These are phyloP conservation scores for Rhyacophila evoluta DNA, from an alignment of 2,888 invertebrate genomes.

Conservation along the genomic window DNA sequence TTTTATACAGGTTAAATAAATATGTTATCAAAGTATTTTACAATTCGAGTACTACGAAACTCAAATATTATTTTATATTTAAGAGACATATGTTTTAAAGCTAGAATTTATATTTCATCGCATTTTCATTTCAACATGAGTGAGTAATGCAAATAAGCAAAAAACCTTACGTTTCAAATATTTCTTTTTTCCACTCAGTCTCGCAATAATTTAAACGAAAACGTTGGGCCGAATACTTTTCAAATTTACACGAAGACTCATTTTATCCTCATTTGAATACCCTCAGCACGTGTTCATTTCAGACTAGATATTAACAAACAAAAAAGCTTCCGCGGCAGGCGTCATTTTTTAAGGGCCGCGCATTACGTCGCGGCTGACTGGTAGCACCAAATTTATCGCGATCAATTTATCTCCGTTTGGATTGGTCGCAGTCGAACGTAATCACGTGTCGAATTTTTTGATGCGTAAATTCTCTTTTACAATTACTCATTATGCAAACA, in stretches of 20 bases:
- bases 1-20: too few relatives aligned
- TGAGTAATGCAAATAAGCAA: constrained; percentile 17
- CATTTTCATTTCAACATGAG: constrained; percentile 4
- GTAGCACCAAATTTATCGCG: background rate
- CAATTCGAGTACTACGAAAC: too few relatives aligned
- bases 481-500: too few relatives aligned
- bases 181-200: constrained; percentile 19
- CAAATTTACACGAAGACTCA: constrained; percentile 22
- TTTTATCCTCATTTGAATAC: constrained; percentile 22
- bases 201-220: constrained; percentile 21
- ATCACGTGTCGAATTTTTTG: too few relatives aligned
- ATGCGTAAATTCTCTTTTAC: too few relatives aligned
- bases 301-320: constrained; percentile 21
- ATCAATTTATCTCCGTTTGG: background rate
- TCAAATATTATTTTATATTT: background rate
- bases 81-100: background rate
- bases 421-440: background rate
- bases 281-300: constrained; percentile 22
- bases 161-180: constrained; percentile 4
- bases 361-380: background rate
- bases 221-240: constrained; percentile 12
- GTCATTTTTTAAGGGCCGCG: background rate
- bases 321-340: background rate
- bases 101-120: background rate
- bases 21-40: too few relatives aligned